Conservation (phyloP, 64 coral and sea anemone genomes). For the Montipora foliosa region DNA sequence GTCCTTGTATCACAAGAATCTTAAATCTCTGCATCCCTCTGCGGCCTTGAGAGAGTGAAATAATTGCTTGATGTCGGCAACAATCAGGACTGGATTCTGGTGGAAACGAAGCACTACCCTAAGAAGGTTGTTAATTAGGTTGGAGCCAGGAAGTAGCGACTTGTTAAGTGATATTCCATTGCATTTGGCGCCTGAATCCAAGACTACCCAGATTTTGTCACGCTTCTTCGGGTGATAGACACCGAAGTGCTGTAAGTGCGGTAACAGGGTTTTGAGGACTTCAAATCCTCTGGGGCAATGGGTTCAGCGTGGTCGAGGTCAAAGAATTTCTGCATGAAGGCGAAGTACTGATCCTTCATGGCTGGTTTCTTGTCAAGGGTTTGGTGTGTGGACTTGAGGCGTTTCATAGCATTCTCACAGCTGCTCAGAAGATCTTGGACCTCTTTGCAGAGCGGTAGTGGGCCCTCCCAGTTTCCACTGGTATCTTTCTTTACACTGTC, state of each 20-base stretch:
- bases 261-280: neutral
- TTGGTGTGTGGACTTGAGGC: neutral
- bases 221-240: neutral
- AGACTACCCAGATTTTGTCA: neutral
- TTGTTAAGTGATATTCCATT: constrained; percentile 5
- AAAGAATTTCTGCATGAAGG: neutral
- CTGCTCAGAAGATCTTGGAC: neutral
- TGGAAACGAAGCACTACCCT: neutral
- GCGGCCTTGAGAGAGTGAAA: neutral
- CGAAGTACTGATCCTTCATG: constrained; percentile 1
- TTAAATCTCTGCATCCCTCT: neutral
- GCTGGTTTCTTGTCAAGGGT: neutral
- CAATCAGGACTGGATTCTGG: neutral
- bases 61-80: constrained; percentile 4
- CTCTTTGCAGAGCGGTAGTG: neutral
- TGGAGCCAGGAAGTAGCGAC: neutral
- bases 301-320: neutral
- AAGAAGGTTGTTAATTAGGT: neutral
- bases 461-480: neutral
- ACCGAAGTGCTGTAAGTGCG: neutral
- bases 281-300: neutral
- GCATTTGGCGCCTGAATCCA: neutral
- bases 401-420: neutral
- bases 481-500: neutral
- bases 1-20: constrained; percentile 19